Base-by-base conservation (phyloP, 2,113 vertebrate species). In the Clarias macrocephalus region DNA sequence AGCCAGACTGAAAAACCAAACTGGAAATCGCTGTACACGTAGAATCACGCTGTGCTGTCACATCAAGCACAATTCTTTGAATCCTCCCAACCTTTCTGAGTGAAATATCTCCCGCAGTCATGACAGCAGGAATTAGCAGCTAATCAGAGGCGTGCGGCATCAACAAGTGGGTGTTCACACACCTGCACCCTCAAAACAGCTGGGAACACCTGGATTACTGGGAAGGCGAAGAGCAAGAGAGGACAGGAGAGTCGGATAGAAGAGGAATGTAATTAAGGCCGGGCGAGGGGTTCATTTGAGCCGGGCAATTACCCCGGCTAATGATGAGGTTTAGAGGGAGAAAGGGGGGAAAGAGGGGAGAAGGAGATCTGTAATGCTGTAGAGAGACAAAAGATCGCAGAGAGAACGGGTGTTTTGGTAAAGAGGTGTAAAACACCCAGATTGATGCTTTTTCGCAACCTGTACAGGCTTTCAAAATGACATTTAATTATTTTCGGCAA, bases 241-340 rank as follows among this genome's bases (percentile, higher is more conserved):
- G 63, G 57, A 52, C 54, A 85, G 87, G 70, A 90, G 83, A 15
- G 16, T 85, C 65, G 85, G 79, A 90, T 65, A 92, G 90, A 88
- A 93, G 83, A 92, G 90, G 88, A 93, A 92, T 92, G 89, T 90
- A 94, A 94, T 95, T 92, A 92, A 79, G 80, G 80, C 12, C 48
- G 91, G 91, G 90, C 88, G 85, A 80, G 86, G 87, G 90, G 88
- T 91, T 93, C 65, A 66, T 91, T 91, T 89, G 89, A 77, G 68
- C 28, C 56, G 60, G 59, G 59, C 33, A 77, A 75, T 82, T 82
- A 82, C 37, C 59, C 62, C 54, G 25, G 81, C 23, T 82, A 82
- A 82, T 66, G 4, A 82, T 82, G 62, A 66, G 80, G 80, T 82
- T 82, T 33, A 48, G 21, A 65, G 3, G 59, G 59, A 28, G 62